These are phyloP conservation scores for Alectoris magna DNA, from an alignment of 2,797 vertebrate genomes.

Conservation along the genomic window DNA sequence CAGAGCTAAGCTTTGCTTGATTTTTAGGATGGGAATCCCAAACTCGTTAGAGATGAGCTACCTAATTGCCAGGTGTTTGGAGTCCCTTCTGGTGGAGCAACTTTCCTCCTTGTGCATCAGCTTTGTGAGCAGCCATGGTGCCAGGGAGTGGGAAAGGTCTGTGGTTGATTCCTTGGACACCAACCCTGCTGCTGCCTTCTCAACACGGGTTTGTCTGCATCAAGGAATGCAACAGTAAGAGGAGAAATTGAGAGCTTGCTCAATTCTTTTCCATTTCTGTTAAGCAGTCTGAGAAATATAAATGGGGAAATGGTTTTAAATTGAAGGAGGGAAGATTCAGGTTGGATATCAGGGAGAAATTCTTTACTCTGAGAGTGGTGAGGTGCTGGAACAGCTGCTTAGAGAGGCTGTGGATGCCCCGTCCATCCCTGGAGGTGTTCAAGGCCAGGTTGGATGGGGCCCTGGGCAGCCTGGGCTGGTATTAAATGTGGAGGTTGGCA, in stretches of 20 bases:
- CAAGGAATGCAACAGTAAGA: fast-evolving
- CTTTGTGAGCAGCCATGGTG: fast-evolving
- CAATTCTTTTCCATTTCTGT: not conserved
- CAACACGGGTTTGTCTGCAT: not conserved
- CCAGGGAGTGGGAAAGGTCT: not conserved
- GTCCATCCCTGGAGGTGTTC: too few relatives aligned
- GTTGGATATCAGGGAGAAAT: too few relatives aligned
- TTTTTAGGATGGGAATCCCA: not conserved
- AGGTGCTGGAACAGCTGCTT: too few relatives aligned
- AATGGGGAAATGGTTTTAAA: not conserved
- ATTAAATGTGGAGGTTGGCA: too few relatives aligned
- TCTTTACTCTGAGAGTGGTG: too few relatives aligned
- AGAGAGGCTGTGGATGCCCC: too few relatives aligned
- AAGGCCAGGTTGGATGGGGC: too few relatives aligned
- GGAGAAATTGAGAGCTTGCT: not conserved
- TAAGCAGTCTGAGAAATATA: not conserved
- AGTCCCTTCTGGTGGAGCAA: not conserved
- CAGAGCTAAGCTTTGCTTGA: not conserved
- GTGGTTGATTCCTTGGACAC: fast-evolving
- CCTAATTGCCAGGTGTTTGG: not conserved
- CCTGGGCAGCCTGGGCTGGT: too few relatives aligned
- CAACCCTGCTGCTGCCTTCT: not conserved
- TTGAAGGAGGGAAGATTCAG: too few relatives aligned
- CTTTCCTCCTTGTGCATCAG: not conserved
- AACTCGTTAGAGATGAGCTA: not conserved